Evolutionary conservation across 2,888 invertebrate genomes (phyloP), one percentile per base, ranked within the genome.

Genomic region (Kryphioiulus occultus): DNA sequence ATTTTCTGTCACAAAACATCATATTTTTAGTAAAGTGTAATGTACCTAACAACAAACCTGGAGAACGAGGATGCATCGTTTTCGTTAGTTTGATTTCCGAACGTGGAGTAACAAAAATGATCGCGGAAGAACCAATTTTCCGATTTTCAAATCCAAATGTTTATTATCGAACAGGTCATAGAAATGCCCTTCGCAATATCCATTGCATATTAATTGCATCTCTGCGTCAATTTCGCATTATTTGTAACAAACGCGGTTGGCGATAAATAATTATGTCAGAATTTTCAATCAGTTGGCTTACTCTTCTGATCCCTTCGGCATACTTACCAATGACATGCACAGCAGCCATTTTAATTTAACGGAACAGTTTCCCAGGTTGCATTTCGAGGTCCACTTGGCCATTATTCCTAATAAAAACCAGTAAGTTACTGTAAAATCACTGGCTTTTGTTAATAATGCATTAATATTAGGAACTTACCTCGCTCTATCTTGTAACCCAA

Each of bases 301-400:
- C 78, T 78, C 12, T 26, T 78, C 78, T 5, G 78, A 78, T 78
- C 78, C 30, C 30, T 89, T 85, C 39, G 85, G 44, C 22, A 85
- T 85, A 85, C 85, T 85, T 44, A 85, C 85, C 85, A 44, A 42
- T 85, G 44, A 85, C 85, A 85, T 85, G 85, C 39, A 85, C 85
- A 85, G 85, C 85, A 85, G 85, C 85, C 85, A 85, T 85, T 39
- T 85, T 85, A 85, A 85, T 85, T 44, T 85, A 85, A 85, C 42
- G 85, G 85, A 44, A 85, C 85, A 85, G 42, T 85, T 85, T 44
- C 85, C 85, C 78, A 78, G 78, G 78, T 78, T 78, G 78, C 78
- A 78, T 22, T 78, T 78, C 78, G 78, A 26, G 30, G n/a, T 68
- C 78, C 78, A 78, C 78, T 78, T 78, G 30, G 30, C 78, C 78